Conservation (phyloP, 2,888 invertebrate genomes). For the Brachylomia viminalis region DNA sequence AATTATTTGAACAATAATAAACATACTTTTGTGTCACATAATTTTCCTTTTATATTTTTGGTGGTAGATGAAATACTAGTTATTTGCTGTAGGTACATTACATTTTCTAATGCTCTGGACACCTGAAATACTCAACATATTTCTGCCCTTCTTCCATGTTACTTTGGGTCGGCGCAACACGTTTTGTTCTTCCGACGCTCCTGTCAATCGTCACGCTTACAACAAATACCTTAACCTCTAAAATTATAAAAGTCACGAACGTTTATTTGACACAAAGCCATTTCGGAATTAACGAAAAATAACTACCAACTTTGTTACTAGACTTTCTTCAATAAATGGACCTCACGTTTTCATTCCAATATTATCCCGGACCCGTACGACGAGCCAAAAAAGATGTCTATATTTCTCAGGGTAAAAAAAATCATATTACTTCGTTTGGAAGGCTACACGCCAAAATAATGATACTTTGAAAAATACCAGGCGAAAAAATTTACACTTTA, state of each 20-base stretch:
- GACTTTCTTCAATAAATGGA: slow-evolving; percentile 25
- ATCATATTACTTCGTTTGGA: neutral
- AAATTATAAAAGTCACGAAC: neutral
- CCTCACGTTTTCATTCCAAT: neutral
- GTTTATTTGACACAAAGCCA: slow-evolving; percentile 31
- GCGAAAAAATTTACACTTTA: neutral
- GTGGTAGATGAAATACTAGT: neutral
- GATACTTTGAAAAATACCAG: neutral
- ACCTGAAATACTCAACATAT: too few species aligned
- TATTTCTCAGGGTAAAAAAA: neutral
- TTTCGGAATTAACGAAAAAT: slow-evolving; percentile 4
- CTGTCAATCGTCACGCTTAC: too few species aligned
- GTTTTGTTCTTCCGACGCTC: too few species aligned
- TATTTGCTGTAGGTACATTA: neutral
- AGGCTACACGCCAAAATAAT: neutral
- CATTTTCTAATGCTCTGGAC: neutral
- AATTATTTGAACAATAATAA: slow-evolving; percentile 30
- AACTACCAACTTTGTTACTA: neutral
- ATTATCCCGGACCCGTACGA: neutral
- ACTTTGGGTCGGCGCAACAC: too few species aligned
- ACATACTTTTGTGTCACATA: slow-evolving; percentile 7
- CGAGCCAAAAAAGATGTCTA: neutral
- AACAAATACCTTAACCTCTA: neutral
- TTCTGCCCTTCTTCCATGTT: too few species aligned
- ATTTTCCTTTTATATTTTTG: neutral